These are phyloP conservation scores for Burhinus oedicnemus DNA, from an alignment of 2,113 vertebrate genomes.

Conservation along the genomic window DNA sequence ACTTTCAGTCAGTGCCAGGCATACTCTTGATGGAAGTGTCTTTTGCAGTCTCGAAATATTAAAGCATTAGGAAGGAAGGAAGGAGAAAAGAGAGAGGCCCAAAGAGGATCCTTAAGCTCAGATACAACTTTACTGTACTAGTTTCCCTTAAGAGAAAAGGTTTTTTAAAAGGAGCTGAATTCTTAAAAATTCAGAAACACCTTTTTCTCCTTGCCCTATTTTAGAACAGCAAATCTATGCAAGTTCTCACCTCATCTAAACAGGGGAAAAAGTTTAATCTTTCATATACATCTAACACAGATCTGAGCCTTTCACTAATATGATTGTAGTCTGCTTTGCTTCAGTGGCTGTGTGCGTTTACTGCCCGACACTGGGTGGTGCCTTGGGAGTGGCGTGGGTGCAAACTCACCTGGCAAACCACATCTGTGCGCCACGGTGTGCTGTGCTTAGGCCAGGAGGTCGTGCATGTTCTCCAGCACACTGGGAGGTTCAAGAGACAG, in stretches of 20 bases:
- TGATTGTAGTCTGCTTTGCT: neutral
- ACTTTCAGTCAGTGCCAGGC: neutral
- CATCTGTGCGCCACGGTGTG: fast-evolving
- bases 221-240: neutral
- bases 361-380: neutral
- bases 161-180: neutral
- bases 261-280: neutral
- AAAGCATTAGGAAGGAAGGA: neutral
- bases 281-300: neutral
- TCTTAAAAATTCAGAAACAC: neutral
- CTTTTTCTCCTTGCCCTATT: neutral
- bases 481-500: neutral
- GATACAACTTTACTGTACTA: neutral
- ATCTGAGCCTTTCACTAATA: neutral
- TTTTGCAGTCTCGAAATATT: neutral
- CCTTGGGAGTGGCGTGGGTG: neutral
- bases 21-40: neutral
- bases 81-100: neutral
- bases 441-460: neutral
- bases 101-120: neutral
- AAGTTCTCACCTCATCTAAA: neutral
- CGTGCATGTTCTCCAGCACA: neutral
- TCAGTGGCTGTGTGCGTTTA: neutral
- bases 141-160: neutral
- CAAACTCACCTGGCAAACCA: neutral